phyloP scores from a whole-genome alignment of 2,113 vertebrate species.

The Heptranchias perlo region DNA sequence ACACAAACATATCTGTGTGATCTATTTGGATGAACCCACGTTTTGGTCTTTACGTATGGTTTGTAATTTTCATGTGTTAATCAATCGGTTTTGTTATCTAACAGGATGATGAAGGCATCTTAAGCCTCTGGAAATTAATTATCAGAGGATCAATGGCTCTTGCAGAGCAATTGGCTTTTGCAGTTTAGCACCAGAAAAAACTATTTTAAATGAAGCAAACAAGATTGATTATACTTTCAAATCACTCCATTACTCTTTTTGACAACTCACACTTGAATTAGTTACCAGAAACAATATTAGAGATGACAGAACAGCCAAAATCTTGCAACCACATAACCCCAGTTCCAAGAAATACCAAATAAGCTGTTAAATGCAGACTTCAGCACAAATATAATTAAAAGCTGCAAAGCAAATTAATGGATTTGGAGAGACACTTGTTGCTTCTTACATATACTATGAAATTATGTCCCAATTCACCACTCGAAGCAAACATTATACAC shows the following conservation, averaged over 20 bases:
- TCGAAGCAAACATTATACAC: not conserved
- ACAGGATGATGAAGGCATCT: not conserved
- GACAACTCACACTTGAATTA: not conserved
- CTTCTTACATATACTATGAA: not conserved
- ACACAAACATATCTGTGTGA: not conserved
- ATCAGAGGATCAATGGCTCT: not conserved
- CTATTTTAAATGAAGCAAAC: slow-evolving; percentile 6
- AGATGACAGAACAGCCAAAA: not conserved
- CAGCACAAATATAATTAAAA: not conserved
- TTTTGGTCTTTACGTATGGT: not conserved
- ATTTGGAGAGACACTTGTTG: not conserved
- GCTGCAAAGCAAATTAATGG: not conserved
- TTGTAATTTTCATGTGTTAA: not conserved
- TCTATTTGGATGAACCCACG: not conserved
- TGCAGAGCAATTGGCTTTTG: not conserved
- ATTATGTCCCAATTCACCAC: not conserved
- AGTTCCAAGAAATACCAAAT: not conserved
- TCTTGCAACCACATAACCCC: not conserved
- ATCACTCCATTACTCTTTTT: not conserved
- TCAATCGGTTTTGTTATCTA: not conserved
- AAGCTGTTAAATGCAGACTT: not conserved
- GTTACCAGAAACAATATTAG: not conserved
- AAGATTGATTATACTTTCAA: not conserved
- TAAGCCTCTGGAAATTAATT: not conserved
- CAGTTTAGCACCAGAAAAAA: not conserved